phyloP scores from a whole-genome alignment of 2,113 vertebrate species.

The Phalacrocorax brasilianus region DNA sequence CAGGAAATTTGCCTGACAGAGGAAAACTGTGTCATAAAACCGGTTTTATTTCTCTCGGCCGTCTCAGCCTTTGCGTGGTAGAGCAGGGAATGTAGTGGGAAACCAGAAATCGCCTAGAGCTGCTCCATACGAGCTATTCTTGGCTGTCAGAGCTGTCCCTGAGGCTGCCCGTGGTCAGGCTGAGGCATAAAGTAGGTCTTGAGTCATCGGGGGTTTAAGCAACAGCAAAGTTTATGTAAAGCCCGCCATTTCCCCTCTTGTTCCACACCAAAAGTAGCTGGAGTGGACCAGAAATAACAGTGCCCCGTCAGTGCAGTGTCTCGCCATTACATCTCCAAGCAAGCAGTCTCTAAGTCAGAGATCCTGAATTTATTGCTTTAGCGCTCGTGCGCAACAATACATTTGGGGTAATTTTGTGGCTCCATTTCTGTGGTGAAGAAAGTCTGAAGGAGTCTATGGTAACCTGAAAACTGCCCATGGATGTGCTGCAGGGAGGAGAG shows the following conservation, averaged over 20 bases:
- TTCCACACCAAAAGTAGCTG: not conserved
- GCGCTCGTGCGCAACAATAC: fast-evolving
- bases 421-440: not conserved
- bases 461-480: not conserved
- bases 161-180: not conserved
- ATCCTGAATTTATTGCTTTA: not conserved
- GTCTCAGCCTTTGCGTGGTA: not conserved
- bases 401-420: not conserved
- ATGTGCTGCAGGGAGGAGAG: not conserved
- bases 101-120: not conserved
- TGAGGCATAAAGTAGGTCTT: not conserved
- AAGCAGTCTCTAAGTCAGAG: not conserved
- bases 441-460: not conserved
- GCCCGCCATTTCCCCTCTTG: not conserved
- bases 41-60: fast-evolving
- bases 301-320: fast-evolving
- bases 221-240: not conserved
- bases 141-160: constrained; percentile 8
- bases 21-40: not conserved
- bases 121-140: not conserved
- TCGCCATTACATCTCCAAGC: fast-evolving
- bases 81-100: not conserved
- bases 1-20: not conserved
- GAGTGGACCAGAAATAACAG: not conserved
- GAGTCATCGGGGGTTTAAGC: not conserved